Conservation (phyloP, 2,888 invertebrate genomes). For the Nymphalis polychloros region DNA sequence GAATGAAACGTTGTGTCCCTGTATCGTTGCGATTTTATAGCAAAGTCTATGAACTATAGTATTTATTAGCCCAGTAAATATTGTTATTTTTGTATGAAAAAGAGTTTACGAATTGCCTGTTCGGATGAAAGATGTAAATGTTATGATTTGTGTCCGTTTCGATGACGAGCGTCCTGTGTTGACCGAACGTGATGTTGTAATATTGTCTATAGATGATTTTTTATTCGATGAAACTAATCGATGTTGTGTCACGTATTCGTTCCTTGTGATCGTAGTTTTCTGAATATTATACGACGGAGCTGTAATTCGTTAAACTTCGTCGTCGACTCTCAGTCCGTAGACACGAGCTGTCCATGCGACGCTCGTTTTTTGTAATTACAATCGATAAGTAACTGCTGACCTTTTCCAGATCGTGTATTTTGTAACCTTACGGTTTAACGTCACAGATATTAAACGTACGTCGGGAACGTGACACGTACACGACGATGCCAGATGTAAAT, state of each 20-base stretch:
- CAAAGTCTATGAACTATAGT: conserved; percentile 21
- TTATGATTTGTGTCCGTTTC: conserved; percentile 8
- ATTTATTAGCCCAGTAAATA: conserved; percentile 30
- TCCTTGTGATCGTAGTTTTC: conserved; percentile 16
- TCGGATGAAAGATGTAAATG: not conserved
- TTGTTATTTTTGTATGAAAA: conserved; percentile 43
- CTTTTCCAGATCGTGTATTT: conserved; percentile 31
- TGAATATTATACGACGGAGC: conserved; percentile 3
- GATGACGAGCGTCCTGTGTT: conserved; percentile 10
- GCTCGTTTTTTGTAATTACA: conserved; percentile 13
- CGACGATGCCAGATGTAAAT: not conserved
- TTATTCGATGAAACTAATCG: conserved; percentile 18
- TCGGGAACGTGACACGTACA: conserved; percentile 7
- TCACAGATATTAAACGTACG: conserved; percentile 17
- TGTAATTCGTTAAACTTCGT: not conserved
- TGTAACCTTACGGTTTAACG: conserved; percentile 25
- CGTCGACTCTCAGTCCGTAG: conserved; percentile 4
- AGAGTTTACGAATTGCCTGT: conserved; percentile 12
- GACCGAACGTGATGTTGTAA: conserved; percentile 25
- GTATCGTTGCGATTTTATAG: conserved; percentile 30
- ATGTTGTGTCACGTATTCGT: conserved; percentile 23
- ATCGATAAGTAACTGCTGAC: conserved; percentile 16
- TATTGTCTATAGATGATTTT: conserved; percentile 19
- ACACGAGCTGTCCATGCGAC: not conserved
- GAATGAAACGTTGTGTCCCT: conserved; percentile 20